These are phyloP conservation scores for Actinemys pallida DNA, from an alignment of 2,113 vertebrate genomes.

Conservation along the genomic window DNA sequence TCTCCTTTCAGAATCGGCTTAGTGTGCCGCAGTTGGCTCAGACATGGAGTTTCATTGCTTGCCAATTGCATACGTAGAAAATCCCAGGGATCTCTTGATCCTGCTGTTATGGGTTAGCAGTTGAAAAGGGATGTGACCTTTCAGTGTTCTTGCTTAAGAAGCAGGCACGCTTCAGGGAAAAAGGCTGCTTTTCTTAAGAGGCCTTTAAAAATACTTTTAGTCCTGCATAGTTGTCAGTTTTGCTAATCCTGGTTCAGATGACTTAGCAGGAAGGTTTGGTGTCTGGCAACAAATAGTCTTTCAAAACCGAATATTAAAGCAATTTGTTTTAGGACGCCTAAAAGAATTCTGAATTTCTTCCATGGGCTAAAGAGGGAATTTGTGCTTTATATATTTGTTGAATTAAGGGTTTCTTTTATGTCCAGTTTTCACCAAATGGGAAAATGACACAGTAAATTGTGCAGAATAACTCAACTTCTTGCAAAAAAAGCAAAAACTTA, in stretches of 20 bases:
- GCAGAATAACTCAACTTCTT: neutral
- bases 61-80: constrained; percentile 13
- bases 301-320: constrained; percentile 41
- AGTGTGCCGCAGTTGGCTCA: neutral
- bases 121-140: neutral
- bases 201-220: neutral
- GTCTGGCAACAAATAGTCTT: constrained; percentile 60
- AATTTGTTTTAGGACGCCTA: neutral
- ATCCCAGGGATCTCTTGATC: constrained; percentile 5
- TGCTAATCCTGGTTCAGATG: constrained; percentile 50
- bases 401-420: neutral
- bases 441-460: neutral
- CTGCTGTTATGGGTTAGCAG: neutral
- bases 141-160: neutral
- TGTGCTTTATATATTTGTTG: neutral
- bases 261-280: constrained; percentile 49
- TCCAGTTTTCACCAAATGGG: neutral
- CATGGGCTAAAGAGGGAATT: neutral
- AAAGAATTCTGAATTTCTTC: neutral
- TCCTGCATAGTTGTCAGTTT: constrained; percentile 29
- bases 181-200: neutral
- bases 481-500: neutral
- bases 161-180: neutral
- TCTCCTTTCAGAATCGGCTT: constrained; percentile 29
- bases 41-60: neutral